Evolutionary conservation across 2,113 vertebrate species (phyloP), one percentile per base, ranked within the genome.

Genomic region (Erinaceus europaeus): DNA sequence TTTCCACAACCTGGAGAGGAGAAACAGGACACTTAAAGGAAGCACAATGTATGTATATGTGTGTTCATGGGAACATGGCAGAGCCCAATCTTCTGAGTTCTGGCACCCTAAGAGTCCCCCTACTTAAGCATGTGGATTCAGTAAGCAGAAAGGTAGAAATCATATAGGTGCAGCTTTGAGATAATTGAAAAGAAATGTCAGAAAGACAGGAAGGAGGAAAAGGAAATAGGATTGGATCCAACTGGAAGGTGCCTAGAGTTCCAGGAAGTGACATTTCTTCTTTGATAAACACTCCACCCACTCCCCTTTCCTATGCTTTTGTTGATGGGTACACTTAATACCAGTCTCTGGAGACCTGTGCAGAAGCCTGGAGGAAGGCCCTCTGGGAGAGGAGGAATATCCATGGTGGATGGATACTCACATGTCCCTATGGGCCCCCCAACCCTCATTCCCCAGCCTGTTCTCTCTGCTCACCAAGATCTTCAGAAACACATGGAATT

Each of bases 111-210:
- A n/a, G n/a, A n/a, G 20, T 1, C 46, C 27, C 4, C 42, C 61
- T 32, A n/a, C 9, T 34, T 74, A 48, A 6, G 34, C 7, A 27
- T 48, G 34, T 40, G 52, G 38, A 42, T 42, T 46, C 23, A 25
- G 65, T 67, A 50, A 78, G 17, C n/a, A 40, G 59, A n/a, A 78
- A 34, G 50, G 44, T 38, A 68, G 59, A 88, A 62, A 23, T n/a
- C 12, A 40, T 13, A 25, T 64, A 34, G 27, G 23, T 40, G 6
- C n/a, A 61, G 36, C 71, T 73, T 69, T 15, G 29, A 12, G 36
- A 85, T 52, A 78, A 88, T 29, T 10, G n/a, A 23, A n/a, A 67
- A 76, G 61, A 71, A 48, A 20, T 68, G n/a, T 29, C 34, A 77
- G 55, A 29, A 38, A 78, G 18, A 50, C 17, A 21, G 46, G 36